Evolutionary conservation across 2,888 invertebrate species (phyloP), one percentile per base, ranked within the genome.

Genomic region (Kuschelorhynchus macadamiae): DNA sequence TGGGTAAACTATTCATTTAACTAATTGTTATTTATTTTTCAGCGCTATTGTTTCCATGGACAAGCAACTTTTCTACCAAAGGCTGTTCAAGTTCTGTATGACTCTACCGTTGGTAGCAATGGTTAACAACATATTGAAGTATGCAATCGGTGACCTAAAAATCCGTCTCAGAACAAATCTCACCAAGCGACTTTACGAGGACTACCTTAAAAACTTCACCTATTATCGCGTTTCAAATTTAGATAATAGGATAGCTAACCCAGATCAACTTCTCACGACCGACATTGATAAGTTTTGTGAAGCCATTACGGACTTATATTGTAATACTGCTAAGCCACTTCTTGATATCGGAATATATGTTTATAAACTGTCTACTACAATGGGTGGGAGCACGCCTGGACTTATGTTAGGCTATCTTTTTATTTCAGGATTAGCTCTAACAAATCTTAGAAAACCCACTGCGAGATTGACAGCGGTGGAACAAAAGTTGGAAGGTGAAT

Each of bases 281-380:
- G 98, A 99, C 81, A 94, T 98, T 0, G 98, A 98, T 82, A 96
- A 96, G 84, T 98, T 99, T 86, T 98, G 98, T 82, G 95, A 96
- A 75, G 94, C 96, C 61, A 91, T 97, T 32, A 94, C 97, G 0
- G 97, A 98, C 81, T 86, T 99, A 11, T 99, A 99, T 85, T 96
- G 97, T 68, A 97, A 98, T 82, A 90, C 98, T 20, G 95, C 95
- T 76, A 99, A 99, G 86, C 98, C 99, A 0, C 80, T 97, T 39
- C 85, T 99, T 73, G 98, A 99, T 82, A 98, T 99, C 41, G 88
- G 93, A 65, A 93, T 99, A 74, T 98, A 98, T 81, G 91, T 98
- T 9, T 94, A 96, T 81, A 90, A 95, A 76, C 86, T 99, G 46
- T 94, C 97, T 0, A 93, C 97, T 0, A 88, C 92, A 1, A 91